phyloP scores from a whole-genome alignment of 2,113 vertebrate species.

The Ictalurus furcatus region DNA sequence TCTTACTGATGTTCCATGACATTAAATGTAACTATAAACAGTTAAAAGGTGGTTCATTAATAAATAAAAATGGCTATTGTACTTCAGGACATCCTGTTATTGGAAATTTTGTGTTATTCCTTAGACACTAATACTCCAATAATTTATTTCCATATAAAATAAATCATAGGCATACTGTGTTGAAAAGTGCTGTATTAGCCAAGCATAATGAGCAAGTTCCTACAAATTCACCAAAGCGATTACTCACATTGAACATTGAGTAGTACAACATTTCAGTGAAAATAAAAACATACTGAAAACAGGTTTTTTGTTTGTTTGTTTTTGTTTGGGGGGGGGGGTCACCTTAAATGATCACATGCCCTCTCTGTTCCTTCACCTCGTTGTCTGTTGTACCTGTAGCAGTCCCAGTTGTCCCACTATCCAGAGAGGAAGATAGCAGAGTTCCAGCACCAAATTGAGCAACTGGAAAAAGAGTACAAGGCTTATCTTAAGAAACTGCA shows the following conservation, averaged over 20 bases:
- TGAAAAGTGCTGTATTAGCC: background rate
- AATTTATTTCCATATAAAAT: background rate
- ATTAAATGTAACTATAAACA: background rate
- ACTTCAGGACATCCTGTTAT: background rate
- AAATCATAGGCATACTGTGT: no score
- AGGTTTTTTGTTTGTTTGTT: no score
- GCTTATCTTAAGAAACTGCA: slow-evolving; percentile 70
- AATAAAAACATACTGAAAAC: background rate
- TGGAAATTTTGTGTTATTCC: background rate
- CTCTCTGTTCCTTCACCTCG: background rate
- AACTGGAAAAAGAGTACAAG: slow-evolving; percentile 74
- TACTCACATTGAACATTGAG: background rate
- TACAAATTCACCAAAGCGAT: background rate
- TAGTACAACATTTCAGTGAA: background rate
- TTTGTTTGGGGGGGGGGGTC: no score
- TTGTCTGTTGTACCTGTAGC: slow-evolving; percentile 59
- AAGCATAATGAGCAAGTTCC: background rate
- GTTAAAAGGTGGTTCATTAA: background rate
- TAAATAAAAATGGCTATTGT: background rate
- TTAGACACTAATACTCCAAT: background rate
- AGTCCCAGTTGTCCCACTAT: slow-evolving; percentile 78
- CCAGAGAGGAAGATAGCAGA: slow-evolving; percentile 79
- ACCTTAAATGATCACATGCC: background rate
- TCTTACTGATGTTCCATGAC: background rate
- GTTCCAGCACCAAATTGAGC: slow-evolving; percentile 72